A percentile compares a stretch with the other conserved stretches of the same genome.
Conservation (phyloP, 2,888 invertebrate genomes). For the Syrista parreyssii region DNA sequence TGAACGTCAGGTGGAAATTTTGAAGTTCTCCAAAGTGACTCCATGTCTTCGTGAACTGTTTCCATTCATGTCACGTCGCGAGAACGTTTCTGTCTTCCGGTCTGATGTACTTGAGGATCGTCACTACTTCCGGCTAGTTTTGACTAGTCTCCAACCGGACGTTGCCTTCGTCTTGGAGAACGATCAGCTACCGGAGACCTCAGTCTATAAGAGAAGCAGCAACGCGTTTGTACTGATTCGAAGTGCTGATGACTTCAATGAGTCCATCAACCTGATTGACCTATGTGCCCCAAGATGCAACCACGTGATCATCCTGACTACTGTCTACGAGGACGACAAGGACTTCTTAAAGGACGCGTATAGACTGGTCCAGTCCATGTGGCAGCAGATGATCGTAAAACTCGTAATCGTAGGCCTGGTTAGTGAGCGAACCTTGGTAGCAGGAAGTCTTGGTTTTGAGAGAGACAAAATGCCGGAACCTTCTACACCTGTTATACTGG, state of each 20-base stretch:
- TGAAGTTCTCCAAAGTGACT: too few relatives aligned
- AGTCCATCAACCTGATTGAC: constrained; percentile 17
- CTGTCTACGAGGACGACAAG: constrained; percentile 24
- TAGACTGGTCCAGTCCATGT: constrained; percentile 28
- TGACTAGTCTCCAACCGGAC: constrained; percentile 21
- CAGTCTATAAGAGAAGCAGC: too few relatives aligned
- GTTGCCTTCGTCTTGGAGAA: constrained; percentile 14
- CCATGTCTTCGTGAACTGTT: too few relatives aligned
- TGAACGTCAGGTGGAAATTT: too few relatives aligned
- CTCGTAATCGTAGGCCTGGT: constrained; percentile 36
- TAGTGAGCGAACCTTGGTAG: constrained; percentile 26
- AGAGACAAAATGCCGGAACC: constrained; percentile 26
- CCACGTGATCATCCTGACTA: constrained; percentile 33
- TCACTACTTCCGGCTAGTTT: constrained; percentile 16
- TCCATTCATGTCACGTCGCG: too few relatives aligned
- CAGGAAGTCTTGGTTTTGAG: constrained; percentile 34
- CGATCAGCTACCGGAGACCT: too few relatives aligned
- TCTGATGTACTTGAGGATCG: constrained; percentile 6
- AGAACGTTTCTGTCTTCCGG: constrained; percentile 24
- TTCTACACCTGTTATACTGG: constrained; percentile 31
- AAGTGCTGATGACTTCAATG: too few relatives aligned
- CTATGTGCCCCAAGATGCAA: constrained; percentile 40
- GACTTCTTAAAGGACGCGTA: constrained; percentile 36
- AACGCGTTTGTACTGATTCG: too few relatives aligned
- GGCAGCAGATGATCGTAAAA: constrained; percentile 33